phyloP scores from a whole-genome alignment of 2,888 invertebrate species.

The Hydriomena furcata region DNA sequence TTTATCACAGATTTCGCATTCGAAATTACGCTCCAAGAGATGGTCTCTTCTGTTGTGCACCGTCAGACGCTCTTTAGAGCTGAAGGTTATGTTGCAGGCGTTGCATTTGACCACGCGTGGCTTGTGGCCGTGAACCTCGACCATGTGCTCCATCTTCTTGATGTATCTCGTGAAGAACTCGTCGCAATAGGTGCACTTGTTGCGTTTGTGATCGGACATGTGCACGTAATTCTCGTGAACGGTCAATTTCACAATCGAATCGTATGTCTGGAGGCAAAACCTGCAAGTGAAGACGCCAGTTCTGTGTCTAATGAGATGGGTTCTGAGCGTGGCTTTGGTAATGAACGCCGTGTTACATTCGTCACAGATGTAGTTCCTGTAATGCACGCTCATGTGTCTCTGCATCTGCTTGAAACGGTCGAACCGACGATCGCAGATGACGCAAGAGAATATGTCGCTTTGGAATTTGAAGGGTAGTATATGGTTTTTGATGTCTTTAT shows the following conservation, averaged over 20 bases:
- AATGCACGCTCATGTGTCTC: conserved; percentile 59
- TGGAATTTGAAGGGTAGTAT: conserved; percentile 61
- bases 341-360: conserved; percentile 47
- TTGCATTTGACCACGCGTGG: conserved; percentile 44
- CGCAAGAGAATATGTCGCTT: conserved; percentile 46
- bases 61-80: conserved; percentile 38
- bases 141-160: conserved; percentile 50
- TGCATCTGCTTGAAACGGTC: conserved; percentile 49
- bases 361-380: conserved; percentile 54
- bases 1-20: conserved; percentile 66
- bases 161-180: conserved; percentile 44
- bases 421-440: conserved; percentile 48
- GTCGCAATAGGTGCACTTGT: conserved; percentile 27
- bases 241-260: conserved; percentile 47
- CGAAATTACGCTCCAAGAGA: conserved; percentile 57
- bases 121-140: conserved; percentile 46
- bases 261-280: conserved; percentile 56
- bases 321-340: conserved; percentile 17
- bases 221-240: conserved; percentile 57
- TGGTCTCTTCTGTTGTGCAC: conserved; percentile 57
- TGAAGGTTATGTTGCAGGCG: conserved; percentile 50
- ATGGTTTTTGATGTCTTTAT: conserved; percentile 48
- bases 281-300: conserved; percentile 42
- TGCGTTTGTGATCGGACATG: conserved; percentile 14
- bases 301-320: conserved; percentile 33